These are phyloP conservation scores for Aspidiotus destructor DNA, from an alignment of 2,888 invertebrate species.

Conservation along the genomic window DNA sequence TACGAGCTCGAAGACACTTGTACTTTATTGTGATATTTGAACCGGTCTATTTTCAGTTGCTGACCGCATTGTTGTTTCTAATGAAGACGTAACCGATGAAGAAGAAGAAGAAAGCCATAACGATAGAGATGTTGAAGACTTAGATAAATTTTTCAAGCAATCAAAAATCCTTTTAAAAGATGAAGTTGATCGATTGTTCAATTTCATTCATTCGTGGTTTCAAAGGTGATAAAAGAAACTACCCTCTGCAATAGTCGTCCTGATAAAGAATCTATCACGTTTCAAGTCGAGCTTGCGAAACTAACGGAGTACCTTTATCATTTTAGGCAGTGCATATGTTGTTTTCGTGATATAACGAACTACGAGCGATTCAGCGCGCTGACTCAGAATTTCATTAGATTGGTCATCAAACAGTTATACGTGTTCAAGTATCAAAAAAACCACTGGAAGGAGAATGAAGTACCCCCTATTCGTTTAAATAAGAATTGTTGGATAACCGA, in stretches of 20 bases:
- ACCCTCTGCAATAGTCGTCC: not conserved
- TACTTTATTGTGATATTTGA: not conserved
- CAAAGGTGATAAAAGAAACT: constrained; percentile 54
- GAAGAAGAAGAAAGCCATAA: constrained; percentile 39
- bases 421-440: constrained; percentile 53
- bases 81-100: constrained; percentile 62
- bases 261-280: not conserved
- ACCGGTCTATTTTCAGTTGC: constrained; percentile 12
- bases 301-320: not conserved
- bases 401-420: constrained; percentile 73
- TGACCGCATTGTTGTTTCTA: constrained; percentile 30
- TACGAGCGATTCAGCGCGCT: constrained; percentile 82
- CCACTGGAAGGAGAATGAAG: constrained; percentile 42
- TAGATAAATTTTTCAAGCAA: constrained; percentile 42
- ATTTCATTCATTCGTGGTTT: constrained; percentile 81
- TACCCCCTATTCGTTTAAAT: constrained; percentile 29
- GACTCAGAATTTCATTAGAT: constrained; percentile 74
- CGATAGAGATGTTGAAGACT: constrained; percentile 24
- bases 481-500: constrained; percentile 27
- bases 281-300: not conserved
- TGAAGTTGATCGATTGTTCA: constrained; percentile 72
- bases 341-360: constrained; percentile 84
- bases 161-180: constrained; percentile 60
- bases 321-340: constrained; percentile 87
- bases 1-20: not conserved